Conservation (phyloP, 2,888 invertebrate species). For the Drosophila formosana region DNA sequence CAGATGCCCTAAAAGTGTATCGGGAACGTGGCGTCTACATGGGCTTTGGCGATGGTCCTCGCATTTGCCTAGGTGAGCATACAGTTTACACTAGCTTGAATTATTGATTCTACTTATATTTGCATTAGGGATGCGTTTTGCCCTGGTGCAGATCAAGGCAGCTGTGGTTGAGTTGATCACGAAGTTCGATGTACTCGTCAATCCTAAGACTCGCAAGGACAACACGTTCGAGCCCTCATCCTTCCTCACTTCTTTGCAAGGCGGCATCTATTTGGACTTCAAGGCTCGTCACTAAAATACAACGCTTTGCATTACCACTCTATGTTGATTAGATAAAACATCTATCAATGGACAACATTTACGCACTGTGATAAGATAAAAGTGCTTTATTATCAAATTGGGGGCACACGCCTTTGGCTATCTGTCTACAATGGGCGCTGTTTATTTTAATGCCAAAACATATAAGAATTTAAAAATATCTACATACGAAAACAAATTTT, state of each 20-base stretch:
- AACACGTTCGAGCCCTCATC: constrained; percentile 72
- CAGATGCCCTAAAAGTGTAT: constrained; percentile 77
- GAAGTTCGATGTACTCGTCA: constrained; percentile 81
- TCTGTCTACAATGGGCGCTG: too few relatives aligned
- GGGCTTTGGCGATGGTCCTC: constrained; percentile 83
- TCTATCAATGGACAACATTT: background rate
- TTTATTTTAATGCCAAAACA: too few relatives aligned
- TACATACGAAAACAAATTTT: background rate
- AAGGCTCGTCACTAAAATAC: constrained; percentile 45
- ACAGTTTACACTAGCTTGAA: background rate
- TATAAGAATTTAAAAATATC: too few relatives aligned
- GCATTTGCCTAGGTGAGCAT: constrained; percentile 79
- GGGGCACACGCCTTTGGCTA: too few relatives aligned
- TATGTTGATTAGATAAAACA: background rate
- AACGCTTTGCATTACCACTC: background rate
- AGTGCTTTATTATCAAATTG: background rate
- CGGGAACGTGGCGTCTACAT: constrained; percentile 78
- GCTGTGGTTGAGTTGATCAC: constrained; percentile 80
- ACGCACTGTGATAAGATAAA: background rate
- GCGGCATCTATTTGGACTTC: constrained; percentile 81
- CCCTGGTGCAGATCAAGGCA: constrained; percentile 80
- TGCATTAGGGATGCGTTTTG: constrained; percentile 83
- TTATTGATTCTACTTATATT: background rate
- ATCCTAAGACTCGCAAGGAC: constrained; percentile 80
- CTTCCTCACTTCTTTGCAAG: constrained; percentile 70